Evolutionary conservation across 2,797 vertebrate species (phyloP).

Genomic region (Chloroceryle inda): DNA sequence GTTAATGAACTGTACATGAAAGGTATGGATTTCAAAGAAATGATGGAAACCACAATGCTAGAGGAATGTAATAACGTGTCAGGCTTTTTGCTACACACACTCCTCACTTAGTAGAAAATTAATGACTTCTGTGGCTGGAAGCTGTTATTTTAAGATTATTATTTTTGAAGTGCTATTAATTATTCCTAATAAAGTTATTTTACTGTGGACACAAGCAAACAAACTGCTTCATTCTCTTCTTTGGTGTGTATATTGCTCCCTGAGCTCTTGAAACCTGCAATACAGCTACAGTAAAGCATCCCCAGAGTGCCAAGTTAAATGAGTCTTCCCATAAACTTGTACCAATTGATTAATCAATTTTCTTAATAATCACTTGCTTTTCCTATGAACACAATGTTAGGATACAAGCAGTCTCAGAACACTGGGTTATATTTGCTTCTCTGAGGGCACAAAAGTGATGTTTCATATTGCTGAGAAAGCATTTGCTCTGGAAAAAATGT

Average conservation of each 20-base stretch:
- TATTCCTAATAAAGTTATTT: slow-evolving; percentile 30
- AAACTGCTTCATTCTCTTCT: not conserved
- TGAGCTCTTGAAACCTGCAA: not conserved
- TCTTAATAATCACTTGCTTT: slow-evolving; percentile 14
- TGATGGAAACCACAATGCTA: slow-evolving; percentile 8
- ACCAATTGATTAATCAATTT: not conserved
- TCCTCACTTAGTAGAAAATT: slow-evolving; percentile 14
- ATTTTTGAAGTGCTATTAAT: slow-evolving; percentile 36
- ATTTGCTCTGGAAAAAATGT: accelerated
- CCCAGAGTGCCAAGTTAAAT: not conserved
- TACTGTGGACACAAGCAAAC: not conserved
- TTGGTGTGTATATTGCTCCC: not conserved
- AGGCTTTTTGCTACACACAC: slow-evolving; percentile 5
- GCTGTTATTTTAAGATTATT: slow-evolving; percentile 6
- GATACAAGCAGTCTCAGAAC: not conserved
- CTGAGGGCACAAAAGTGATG: not conserved
- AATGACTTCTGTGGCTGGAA: not conserved
- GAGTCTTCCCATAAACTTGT: not conserved
- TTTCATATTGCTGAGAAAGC: not conserved
- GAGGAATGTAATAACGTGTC: slow-evolving; percentile 5
- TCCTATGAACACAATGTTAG: not conserved
- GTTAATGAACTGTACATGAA: slow-evolving; percentile 66
- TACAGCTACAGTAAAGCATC: not conserved
- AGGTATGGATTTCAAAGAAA: slow-evolving; percentile 57
- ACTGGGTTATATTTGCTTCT: not conserved